Base-by-base conservation (phyloP, 2,797 vertebrate species). In the Sandelia bainsii region DNA sequence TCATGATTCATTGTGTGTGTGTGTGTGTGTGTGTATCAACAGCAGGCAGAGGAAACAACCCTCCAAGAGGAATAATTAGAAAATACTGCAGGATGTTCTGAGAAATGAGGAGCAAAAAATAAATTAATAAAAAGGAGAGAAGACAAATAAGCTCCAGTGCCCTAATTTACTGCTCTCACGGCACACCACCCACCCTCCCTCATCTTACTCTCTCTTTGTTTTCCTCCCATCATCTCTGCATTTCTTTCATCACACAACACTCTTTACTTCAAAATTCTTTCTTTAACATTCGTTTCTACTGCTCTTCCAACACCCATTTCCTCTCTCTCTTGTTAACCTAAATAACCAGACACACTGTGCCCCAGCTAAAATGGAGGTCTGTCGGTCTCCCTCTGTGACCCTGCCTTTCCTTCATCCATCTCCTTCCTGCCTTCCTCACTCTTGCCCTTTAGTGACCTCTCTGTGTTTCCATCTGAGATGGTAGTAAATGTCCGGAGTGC, bases 131-230 rank as follows among this genome's bases (percentile, higher is more conserved):
- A 59, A 45, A 62, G 19, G 56, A 64, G 25, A 49, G 44, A 45
- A 23, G 20, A 60, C 73, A 77, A 82, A 81, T 19, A 74, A 87
- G 81, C 76, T 86, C 86, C 79, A 84, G 81, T 90, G 86, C 85
- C 89, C 84, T 64, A 83, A 84, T 91, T 90, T 78, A 77, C 72
- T 77, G 74, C 82, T 89, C 87, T 88, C 82, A 79, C 87, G 29
- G 67, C 57, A 82, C 66, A 37, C 83, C 87, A 77, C 23, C 12
- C 20, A 6, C 59, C 46, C 69, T 72, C 83, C 62, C 68, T 77
- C 52, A 56, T 59, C 53, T 61, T 60, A 62, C 54, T 57, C 19
- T 48, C 34, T 76, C 82, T 88, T 82, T 90, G 81, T 80, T 80
- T 73, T 75, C 50, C 72, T 72, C 58, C 29, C 69, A 48, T 80